Evolutionary conservation across 2,113 vertebrate species (phyloP).

Genomic region (Corapipo altera): DNA sequence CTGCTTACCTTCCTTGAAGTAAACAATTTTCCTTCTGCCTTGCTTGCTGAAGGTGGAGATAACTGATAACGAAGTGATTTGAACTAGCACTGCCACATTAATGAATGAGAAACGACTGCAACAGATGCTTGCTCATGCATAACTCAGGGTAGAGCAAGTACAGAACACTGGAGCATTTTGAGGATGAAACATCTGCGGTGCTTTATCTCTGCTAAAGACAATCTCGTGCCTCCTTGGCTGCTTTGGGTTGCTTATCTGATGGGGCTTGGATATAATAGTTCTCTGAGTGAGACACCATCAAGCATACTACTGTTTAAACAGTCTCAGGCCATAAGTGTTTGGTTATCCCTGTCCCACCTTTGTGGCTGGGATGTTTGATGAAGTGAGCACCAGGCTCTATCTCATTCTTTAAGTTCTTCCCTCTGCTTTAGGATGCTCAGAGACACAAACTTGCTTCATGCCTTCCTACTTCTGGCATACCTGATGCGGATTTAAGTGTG

Average conservation of each 20-base stretch:
- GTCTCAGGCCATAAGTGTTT: background rate
- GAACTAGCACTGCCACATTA: background rate
- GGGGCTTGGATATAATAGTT: background rate
- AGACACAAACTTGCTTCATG: background rate
- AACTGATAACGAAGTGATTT: background rate
- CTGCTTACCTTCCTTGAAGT: background rate
- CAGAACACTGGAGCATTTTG: background rate
- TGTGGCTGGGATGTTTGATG: background rate
- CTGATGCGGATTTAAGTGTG: background rate
- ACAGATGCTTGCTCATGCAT: background rate
- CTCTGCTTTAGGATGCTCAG: background rate
- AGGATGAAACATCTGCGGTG: background rate
- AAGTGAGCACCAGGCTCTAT: background rate
- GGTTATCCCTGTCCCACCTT: background rate
- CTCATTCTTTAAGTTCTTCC: background rate
- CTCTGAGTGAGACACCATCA: background rate
- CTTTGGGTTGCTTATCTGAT: background rate
- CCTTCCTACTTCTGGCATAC: background rate
- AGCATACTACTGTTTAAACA: background rate
- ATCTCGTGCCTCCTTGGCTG: background rate
- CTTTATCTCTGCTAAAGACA: background rate
- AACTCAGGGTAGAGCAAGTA: background rate
- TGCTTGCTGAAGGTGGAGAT: background rate
- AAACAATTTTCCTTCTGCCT: background rate
- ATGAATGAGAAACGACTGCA: background rate